Evolutionary conservation across 2,797 vertebrate species (phyloP).

Genomic region (Eulemur rubriventer): DNA sequence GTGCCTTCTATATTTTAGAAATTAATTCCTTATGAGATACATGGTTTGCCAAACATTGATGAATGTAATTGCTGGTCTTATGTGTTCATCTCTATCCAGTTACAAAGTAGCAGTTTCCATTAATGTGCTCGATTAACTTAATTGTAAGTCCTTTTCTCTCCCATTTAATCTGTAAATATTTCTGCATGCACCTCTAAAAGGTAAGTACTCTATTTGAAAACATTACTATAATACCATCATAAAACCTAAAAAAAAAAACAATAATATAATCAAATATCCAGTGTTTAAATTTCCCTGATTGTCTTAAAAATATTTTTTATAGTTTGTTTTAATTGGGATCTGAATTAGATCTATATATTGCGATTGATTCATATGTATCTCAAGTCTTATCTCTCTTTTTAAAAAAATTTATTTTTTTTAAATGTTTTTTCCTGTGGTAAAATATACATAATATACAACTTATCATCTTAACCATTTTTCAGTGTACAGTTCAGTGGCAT

Average conservation of each 20-base stretch:
- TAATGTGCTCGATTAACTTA: constrained; percentile 3
- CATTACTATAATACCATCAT: neutral
- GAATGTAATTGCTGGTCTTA: neutral
- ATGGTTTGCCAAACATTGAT: neutral
- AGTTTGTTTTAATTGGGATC: neutral
- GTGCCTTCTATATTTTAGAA: neutral
- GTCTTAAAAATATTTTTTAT: neutral
- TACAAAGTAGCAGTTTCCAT: neutral
- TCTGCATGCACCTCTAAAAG: neutral
- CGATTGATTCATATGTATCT: neutral
- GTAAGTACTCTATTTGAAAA: constrained; percentile 34
- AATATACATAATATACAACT: neutral
- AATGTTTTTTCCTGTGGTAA: neutral
- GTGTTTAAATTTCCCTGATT: neutral
- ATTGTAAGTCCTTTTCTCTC: neutral
- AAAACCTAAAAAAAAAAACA: neutral
- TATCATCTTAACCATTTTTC: neutral
- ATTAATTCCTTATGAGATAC: neutral
- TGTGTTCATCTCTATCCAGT: neutral
- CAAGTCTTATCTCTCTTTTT: neutral
- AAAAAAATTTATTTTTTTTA: constrained; percentile 13
- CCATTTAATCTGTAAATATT: constrained; percentile 26
- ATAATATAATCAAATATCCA: neutral
- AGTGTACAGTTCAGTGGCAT: neutral
- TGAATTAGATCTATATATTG: neutral